Conservation (phyloP, 2,797 vertebrate species). For the Epinephelus malabaricus region DNA sequence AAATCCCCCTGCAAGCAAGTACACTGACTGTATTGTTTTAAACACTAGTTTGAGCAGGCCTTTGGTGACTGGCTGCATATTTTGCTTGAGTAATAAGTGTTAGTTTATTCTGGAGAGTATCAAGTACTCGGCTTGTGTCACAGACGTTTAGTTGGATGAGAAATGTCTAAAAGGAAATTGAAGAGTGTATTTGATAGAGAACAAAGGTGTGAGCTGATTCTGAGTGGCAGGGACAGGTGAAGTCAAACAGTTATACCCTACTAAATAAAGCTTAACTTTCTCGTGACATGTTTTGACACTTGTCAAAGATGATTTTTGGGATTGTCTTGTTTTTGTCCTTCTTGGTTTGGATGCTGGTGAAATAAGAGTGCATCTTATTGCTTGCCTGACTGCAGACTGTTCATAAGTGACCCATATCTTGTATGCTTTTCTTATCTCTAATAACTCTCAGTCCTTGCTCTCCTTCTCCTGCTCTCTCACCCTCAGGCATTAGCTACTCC, state of each 20-base stretch:
- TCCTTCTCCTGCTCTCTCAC: conserved; percentile 33
- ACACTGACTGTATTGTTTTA: too few species aligned
- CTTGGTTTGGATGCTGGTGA: conserved; percentile 14
- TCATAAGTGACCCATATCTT: conserved; percentile 41
- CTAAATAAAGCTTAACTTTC: neutral
- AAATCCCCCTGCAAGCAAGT: too few species aligned
- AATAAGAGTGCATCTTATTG: conserved; percentile 31
- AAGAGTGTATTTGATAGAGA: neutral
- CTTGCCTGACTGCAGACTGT: conserved; percentile 21
- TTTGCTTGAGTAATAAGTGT: neutral
- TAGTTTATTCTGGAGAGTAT: neutral
- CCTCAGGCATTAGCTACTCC: conserved; percentile 84
- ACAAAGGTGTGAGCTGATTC: neutral
- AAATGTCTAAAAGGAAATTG: neutral
- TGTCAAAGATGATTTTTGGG: neutral
- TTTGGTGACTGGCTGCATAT: neutral
- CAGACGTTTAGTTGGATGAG: neutral
- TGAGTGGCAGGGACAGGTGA: neutral
- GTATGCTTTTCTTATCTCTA: conserved; percentile 18
- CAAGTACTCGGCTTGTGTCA: neutral
- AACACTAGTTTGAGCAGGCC: neutral
- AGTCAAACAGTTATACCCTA: neutral
- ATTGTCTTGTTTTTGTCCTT: neutral
- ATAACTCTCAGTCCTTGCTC: conserved; percentile 17
- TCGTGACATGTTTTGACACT: neutral